Evolutionary conservation across 1,140 invertebrate species (phyloP).

Genomic region (Nasonia longicornis): DNA sequence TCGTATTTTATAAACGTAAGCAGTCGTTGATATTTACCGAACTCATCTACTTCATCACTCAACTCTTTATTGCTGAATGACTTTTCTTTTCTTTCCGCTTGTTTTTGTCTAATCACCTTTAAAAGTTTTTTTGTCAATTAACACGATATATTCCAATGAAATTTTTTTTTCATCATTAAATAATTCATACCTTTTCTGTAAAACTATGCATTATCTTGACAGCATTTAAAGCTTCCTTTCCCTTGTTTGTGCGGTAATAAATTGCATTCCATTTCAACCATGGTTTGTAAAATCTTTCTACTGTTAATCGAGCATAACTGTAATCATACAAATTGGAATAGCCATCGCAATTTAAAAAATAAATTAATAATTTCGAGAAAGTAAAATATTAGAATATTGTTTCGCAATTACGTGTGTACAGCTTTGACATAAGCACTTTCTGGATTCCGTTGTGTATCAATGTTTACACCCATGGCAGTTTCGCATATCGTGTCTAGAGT

Average conservation of each 20-base stretch:
- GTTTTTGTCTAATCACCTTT: constrained; percentile 49
- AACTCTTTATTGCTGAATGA: not conserved
- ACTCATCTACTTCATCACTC: constrained; percentile 38
- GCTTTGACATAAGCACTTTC: constrained; percentile 81
- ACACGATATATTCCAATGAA: not conserved
- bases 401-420: constrained; percentile 73
- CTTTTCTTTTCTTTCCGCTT: constrained; percentile 44
- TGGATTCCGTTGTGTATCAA: constrained; percentile 78
- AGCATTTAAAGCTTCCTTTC: constrained; percentile 53
- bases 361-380: not conserved
- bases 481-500: constrained; percentile 87
- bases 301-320: constrained; percentile 30
- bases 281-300: constrained; percentile 54
- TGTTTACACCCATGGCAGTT: constrained; percentile 86
- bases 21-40: constrained; percentile 30
- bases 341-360: not conserved
- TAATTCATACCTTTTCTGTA: constrained; percentile 54
- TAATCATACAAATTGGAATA: not conserved
- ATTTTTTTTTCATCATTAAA: not conserved
- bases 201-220: constrained; percentile 58
- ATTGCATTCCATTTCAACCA: constrained; percentile 55
- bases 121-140: not conserved
- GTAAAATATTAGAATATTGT: not conserved
- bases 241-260: constrained; percentile 52
- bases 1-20: no score